Evolutionary conservation across 2,888 invertebrate species (phyloP), one percentile per base, ranked within the genome.

Genomic region (Phengaris alcon): DNA sequence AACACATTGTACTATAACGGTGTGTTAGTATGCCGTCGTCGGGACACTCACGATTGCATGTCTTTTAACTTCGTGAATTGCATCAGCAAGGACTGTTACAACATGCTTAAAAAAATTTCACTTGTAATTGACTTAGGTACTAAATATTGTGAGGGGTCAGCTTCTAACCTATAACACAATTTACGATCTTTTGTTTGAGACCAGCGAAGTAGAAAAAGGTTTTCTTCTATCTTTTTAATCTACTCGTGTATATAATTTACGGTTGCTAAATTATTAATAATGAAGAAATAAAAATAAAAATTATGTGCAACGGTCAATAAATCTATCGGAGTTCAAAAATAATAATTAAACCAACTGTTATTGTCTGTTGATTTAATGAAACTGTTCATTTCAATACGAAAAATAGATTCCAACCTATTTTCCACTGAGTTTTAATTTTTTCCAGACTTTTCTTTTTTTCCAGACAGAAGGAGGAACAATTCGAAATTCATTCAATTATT

Each of bases 401-500:
- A 87, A 90, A 92, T 89, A 83, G 86, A 86, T 82, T 81, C 76
- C 79, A 81, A 80, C 79, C 79, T 83, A 78, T 81, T 82, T 80
- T 79, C 78, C 82, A 85, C 82, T 83, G 87, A 89, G 84, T 90
- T 91, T 91, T 90, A 90, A 92, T 92, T 91, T 91, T 90, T 88
- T 86, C 87, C 85, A 82, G 88, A 35, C 1, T 35, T 3, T 22
- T 22, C 0, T 22, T 92, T 91, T 91, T 90, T 88, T 86, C 87
- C 85, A 82, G 88, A 35, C 35, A 35, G 4, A 90, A 89, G 90
- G 87, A 82, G 81, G 88, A 88, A 92, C 90, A 90, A 91, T 91
- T 88, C 89, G 84, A 84, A 89, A 90, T 89, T 87, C 88, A 90
- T 92, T 91, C 90, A 92, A 90, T 93, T 91, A 92, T 92, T 91